phyloP scores from a whole-genome alignment of 2,797 vertebrate species.

The Cossypha niveicapilla region DNA sequence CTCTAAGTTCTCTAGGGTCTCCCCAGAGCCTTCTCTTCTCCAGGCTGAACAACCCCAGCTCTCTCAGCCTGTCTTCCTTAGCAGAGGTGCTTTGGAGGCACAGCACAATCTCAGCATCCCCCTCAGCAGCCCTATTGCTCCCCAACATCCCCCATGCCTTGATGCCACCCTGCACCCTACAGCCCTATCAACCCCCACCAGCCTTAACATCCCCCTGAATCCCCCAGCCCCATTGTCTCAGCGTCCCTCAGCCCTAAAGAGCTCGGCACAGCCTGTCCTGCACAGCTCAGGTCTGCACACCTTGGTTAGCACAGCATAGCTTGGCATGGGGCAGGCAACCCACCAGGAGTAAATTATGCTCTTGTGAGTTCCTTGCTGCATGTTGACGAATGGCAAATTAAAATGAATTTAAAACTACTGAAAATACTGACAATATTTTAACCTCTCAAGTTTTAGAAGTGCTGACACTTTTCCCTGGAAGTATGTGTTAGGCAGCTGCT shows the following conservation, averaged over 20 bases:
- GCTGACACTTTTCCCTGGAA: neutral
- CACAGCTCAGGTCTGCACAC: neutral
- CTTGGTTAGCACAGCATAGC: neutral
- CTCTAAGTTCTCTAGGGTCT: neutral
- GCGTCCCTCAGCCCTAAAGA: no score
- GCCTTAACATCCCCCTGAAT: no score
- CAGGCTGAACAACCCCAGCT: neutral
- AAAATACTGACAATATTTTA: neutral
- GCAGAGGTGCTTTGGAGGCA: neutral
- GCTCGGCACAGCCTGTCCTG: neutral
- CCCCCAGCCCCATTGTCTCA: no score
- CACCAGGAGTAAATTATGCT: fast-evolving
- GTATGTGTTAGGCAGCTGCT: neutral
- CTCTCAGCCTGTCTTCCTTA: neutral
- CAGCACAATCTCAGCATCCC: neutral
- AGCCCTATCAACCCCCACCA: no score
- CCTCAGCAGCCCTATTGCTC: no score
- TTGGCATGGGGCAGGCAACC: no score
- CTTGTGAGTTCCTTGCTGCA: neutral
- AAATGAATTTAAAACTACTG: neutral
- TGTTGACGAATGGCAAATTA: neutral
- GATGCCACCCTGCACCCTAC: no score
- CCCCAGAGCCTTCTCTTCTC: neutral
- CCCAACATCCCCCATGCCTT: no score
- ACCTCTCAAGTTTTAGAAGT: neutral